Percentiles rank a stretch among this genome's conserved stretches.
Evolutionary conservation across 1,140 invertebrate species (phyloP).

Genomic region (Caenorhabditis inopinata): DNA sequence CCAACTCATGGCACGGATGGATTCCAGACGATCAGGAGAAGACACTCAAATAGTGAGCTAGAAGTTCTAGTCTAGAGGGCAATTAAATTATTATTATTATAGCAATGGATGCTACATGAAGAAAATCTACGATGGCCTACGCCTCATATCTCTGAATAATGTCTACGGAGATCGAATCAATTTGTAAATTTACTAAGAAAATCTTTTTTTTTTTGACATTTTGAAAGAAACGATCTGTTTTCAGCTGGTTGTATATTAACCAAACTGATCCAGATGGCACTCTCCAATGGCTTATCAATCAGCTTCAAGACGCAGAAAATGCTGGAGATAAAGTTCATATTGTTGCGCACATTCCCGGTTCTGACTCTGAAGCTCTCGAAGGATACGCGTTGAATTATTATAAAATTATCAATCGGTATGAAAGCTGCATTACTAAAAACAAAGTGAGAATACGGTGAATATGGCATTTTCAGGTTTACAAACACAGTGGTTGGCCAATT

Average conservation of each 20-base stretch:
- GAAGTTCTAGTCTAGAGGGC: no score
- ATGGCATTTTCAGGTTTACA: slow-evolving; percentile 73
- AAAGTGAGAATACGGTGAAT: neutral
- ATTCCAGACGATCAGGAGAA: slow-evolving; percentile 49
- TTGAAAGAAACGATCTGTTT: no score
- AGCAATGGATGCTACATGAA: slow-evolving; percentile 68
- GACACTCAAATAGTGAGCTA: slow-evolving; percentile 37
- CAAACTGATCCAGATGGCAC: slow-evolving; percentile 91
- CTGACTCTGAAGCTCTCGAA: slow-evolving; percentile 52
- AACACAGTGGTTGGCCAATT: slow-evolving; percentile 86
- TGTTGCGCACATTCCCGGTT: slow-evolving; percentile 53
- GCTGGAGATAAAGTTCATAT: slow-evolving; percentile 77
- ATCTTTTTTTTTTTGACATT: no score
- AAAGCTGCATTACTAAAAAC: neutral
- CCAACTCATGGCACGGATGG: slow-evolving; percentile 52
- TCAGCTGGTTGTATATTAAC: slow-evolving; percentile 93
- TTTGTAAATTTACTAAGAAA: no score
- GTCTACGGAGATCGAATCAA: slow-evolving; percentile 68
- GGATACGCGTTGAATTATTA: slow-evolving; percentile 56
- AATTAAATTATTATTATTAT: slow-evolving; percentile 41
- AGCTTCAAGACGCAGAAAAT: slow-evolving; percentile 87
- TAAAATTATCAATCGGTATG: slow-evolving; percentile 55
- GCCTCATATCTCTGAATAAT: slow-evolving; percentile 69
- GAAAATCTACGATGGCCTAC: slow-evolving; percentile 65
- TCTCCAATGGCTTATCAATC: slow-evolving; percentile 89